These are phyloP conservation scores for Blastomussa wellsi DNA, from an alignment of 92 coral and sea anemone species.

Conservation along the genomic window DNA sequence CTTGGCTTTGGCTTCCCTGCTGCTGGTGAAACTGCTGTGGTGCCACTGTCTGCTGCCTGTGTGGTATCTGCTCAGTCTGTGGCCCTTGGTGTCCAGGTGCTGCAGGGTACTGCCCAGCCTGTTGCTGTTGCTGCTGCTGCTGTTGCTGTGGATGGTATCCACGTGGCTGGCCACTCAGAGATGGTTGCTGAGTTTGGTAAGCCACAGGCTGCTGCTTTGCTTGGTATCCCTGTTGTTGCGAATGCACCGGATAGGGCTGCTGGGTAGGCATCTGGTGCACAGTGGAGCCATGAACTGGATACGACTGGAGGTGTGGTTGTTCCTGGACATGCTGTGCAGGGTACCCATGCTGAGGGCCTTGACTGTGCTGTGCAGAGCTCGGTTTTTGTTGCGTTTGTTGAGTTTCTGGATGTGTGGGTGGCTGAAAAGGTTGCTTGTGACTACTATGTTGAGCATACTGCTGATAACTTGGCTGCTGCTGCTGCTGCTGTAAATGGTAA, in stretches of 20 bases:
- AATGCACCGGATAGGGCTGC: slow-evolving; percentile 33
- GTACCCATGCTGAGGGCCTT: slow-evolving; percentile 36
- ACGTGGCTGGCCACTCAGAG: slow-evolving; percentile 48
- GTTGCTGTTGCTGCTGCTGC: slow-evolving; percentile 34
- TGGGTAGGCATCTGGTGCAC: slow-evolving; percentile 20
- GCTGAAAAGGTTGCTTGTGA: slow-evolving; percentile 29
- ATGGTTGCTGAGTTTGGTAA: slow-evolving; percentile 58
- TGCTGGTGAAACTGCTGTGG: slow-evolving; percentile 45
- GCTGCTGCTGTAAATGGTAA: slow-evolving; percentile 48
- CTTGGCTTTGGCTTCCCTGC: slow-evolving; percentile 54
- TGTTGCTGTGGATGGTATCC: slow-evolving; percentile 58
- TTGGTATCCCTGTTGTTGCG: slow-evolving; percentile 59
- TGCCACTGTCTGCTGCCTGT: slow-evolving; percentile 25
- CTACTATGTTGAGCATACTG: slow-evolving; percentile 34
- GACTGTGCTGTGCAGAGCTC: slow-evolving; percentile 40
- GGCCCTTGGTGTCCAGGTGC: slow-evolving; percentile 26
- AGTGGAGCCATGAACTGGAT: slow-evolving; percentile 14
- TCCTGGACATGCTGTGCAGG: slow-evolving; percentile 44
- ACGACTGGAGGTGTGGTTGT: slow-evolving; percentile 29
- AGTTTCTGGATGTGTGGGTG: slow-evolving; percentile 16
- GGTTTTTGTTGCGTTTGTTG: slow-evolving; percentile 46
- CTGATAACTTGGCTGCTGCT: slow-evolving; percentile 41
- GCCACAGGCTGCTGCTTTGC: slow-evolving; percentile 63
- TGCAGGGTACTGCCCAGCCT: slow-evolving; percentile 16
- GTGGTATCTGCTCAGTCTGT: slow-evolving; percentile 9